Evolutionary conservation across 1,140 invertebrate species (phyloP).

Genomic region (Lepidostoma basale): DNA sequence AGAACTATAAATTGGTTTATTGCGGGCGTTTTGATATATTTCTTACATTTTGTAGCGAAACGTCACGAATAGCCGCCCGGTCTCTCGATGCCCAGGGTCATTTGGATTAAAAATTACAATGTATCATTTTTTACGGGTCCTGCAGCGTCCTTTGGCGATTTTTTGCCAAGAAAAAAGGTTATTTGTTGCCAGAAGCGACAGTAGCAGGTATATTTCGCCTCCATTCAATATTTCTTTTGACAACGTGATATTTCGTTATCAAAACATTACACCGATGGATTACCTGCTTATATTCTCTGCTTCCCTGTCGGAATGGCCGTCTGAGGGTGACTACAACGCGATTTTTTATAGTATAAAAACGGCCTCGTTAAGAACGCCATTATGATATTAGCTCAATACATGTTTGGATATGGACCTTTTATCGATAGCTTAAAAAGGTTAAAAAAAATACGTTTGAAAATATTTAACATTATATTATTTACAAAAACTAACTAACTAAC

Average conservation of each 20-base stretch:
- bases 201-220: conserved; percentile 1
- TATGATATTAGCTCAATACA: too few relatives aligned
- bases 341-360: too few relatives aligned
- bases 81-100: conserved; percentile 18
- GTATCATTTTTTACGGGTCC: conserved; percentile 25
- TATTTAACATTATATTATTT: too few relatives aligned
- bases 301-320: background rate
- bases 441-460: too few relatives aligned
- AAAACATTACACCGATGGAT: conserved; percentile 42
- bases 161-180: background rate
- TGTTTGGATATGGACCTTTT: too few relatives aligned
- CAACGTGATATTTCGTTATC: conserved; percentile 38
- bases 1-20: conserved; percentile 25
- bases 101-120: conserved; percentile 26
- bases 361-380: too few relatives aligned
- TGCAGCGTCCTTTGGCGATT: background rate
- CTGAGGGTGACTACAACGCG: background rate
- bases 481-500: too few relatives aligned
- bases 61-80: conserved; percentile 23
- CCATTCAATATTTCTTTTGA: conserved; percentile 18
- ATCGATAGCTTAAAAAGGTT: too few relatives aligned
- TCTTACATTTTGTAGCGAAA: conserved; percentile 13
- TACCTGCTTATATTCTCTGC: conserved; percentile 30
- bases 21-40: conserved; percentile 3
- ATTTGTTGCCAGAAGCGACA: background rate